Conservation (phyloP, 2,888 invertebrate genomes). For the Strigamia transsilvanica region DNA sequence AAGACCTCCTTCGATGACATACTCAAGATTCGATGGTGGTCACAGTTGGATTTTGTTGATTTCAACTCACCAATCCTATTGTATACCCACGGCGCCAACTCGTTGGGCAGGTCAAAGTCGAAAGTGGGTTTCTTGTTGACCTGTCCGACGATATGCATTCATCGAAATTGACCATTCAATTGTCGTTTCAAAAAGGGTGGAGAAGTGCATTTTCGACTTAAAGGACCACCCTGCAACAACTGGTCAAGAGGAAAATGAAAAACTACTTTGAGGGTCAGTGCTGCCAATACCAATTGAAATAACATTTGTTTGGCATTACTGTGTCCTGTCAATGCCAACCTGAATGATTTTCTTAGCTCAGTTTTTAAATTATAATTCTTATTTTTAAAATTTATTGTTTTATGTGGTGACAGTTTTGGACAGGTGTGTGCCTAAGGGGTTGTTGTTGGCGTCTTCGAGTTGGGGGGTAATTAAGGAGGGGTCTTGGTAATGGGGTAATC, state of each 20-base stretch:
- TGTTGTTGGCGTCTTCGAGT: slow-evolving; percentile 7
- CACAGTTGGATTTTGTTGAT: slow-evolving; percentile 25
- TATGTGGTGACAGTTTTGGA: slow-evolving; percentile 1
- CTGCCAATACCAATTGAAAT: slow-evolving; percentile 9
- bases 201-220: not conserved
- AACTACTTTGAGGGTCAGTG: not conserved
- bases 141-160: slow-evolving; percentile 17
- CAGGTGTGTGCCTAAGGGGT: slow-evolving; percentile 24
- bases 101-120: not conserved
- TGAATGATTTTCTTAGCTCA: no score
- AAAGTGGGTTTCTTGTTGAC: slow-evolving; percentile 4
- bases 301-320: not conserved
- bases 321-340: no score
- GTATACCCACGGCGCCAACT: not conserved
- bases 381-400: slow-evolving; percentile 11
- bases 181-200: slow-evolving; percentile 4
- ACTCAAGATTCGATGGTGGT: not conserved
- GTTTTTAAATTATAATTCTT: no score
- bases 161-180: slow-evolving; percentile 23
- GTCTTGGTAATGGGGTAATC: slow-evolving; percentile 25
- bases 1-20: not conserved
- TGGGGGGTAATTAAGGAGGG: slow-evolving; percentile 38
- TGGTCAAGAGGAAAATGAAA: not conserved
- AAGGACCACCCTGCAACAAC: slow-evolving; percentile 26
- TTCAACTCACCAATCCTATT: not conserved